These are phyloP conservation scores for Cylindroiulus punctatus DNA, from an alignment of 2,888 invertebrate species.

Conservation along the genomic window DNA sequence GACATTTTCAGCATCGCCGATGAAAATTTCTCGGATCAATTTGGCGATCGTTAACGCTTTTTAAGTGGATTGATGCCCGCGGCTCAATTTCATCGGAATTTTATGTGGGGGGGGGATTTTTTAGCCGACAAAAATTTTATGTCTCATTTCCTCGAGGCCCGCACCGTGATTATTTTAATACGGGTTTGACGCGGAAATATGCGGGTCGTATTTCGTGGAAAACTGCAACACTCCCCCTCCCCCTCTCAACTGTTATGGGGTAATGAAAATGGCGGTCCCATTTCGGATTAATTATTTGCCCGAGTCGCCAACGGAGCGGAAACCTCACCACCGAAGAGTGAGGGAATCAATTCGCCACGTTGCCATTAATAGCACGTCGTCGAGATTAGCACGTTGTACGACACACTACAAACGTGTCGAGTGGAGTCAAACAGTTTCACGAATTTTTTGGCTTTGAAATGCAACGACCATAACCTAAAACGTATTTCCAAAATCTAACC, in stretches of 20 bases:
- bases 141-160: slow-evolving; percentile 25
- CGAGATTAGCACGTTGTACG: too few species aligned
- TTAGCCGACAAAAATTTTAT: not conserved
- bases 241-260: not conserved
- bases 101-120: not conserved
- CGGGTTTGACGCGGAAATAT: not conserved
- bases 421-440: too few species aligned
- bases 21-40: not conserved
- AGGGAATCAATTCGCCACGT: too few species aligned
- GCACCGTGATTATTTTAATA: slow-evolving; percentile 30
- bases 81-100: slow-evolving; percentile 17
- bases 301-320: not conserved
- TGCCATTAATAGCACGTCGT: too few species aligned
- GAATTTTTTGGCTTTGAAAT: too few species aligned
- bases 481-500: too few species aligned
- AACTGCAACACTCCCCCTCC: not conserved
- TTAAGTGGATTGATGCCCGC: not conserved
- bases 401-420: too few species aligned
- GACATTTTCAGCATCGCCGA: not conserved
- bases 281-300: not conserved
- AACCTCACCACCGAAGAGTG: too few species aligned
- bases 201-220: not conserved
- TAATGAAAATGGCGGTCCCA: not conserved
- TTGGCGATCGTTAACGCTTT: slow-evolving; percentile 11
- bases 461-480: too few species aligned